These are phyloP conservation scores for Cygnus atratus DNA, from an alignment of 2,113 vertebrate species.

Conservation along the genomic window DNA sequence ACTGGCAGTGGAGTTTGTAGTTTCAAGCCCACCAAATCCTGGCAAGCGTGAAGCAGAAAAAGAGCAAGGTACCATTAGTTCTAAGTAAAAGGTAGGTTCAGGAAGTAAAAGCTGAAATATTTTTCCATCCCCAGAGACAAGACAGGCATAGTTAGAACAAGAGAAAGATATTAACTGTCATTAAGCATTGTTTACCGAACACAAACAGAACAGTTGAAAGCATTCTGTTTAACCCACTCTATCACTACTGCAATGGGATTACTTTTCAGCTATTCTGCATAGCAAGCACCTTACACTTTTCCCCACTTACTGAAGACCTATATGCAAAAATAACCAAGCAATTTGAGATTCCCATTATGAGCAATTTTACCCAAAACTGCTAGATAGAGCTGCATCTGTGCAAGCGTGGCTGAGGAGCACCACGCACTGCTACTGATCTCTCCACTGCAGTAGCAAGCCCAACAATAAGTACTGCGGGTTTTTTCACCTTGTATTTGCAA, in stretches of 20 bases:
- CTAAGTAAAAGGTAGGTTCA: neutral
- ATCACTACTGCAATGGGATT: neutral
- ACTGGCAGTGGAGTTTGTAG: conserved; percentile 89
- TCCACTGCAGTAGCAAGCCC: too few species aligned
- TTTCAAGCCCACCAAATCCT: conserved; percentile 99
- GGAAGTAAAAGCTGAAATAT: neutral
- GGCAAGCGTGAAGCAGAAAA: conserved; percentile 78
- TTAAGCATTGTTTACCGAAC: neutral
- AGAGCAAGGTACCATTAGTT: conserved; percentile 79
- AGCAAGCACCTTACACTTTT: neutral
- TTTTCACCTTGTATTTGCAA: too few species aligned
- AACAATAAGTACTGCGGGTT: too few species aligned
- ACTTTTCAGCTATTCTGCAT: neutral
- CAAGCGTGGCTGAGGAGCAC: too few species aligned
- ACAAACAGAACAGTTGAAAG: neutral
- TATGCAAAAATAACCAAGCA: too few species aligned
- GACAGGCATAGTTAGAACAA: neutral
- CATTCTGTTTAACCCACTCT: neutral
- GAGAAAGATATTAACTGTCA: neutral
- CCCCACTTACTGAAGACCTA: neutral
- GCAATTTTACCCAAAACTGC: too few species aligned
- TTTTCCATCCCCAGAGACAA: neutral
- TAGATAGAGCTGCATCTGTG: too few species aligned
- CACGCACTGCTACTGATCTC: too few species aligned
- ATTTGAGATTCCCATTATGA: too few species aligned